These are phyloP conservation scores for Cyphomyrus discorhynchus DNA, from an alignment of 2,113 vertebrate genomes.

Conservation along the genomic window DNA sequence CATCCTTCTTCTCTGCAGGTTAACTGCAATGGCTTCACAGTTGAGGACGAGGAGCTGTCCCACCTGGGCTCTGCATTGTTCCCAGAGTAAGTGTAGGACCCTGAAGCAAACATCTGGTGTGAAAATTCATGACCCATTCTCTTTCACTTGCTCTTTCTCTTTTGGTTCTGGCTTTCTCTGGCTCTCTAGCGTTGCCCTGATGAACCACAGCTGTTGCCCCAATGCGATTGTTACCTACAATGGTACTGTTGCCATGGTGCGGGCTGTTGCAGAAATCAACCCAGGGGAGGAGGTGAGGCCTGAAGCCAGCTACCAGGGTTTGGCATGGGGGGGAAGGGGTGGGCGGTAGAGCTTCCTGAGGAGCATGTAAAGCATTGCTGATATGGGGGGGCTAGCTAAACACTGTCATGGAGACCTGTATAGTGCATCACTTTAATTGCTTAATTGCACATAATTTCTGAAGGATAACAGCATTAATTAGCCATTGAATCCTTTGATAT, in stretches of 20 bases:
- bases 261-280: constrained; percentile 79
- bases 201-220: constrained; percentile 94
- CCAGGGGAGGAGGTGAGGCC: constrained; percentile 83
- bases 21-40: constrained; percentile 92
- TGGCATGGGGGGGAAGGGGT: neutral
- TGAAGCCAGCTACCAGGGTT: neutral
- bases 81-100: constrained; percentile 73
- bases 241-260: constrained; percentile 76
- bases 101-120: neutral
- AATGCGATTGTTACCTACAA: constrained; percentile 89
- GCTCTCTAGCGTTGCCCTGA: constrained; percentile 73
- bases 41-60: constrained; percentile 92
- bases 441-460: neutral
- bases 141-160: neutral
- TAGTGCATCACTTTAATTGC: neutral
- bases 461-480: neutral
- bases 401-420: neutral
- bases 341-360: neutral
- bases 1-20: constrained; percentile 61
- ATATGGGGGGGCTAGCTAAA: neutral
- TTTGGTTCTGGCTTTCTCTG: constrained; percentile 1
- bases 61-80: constrained; percentile 90
- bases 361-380: neutral
- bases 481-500: neutral
- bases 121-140: neutral